Percentiles rank a stretch among this genome's conserved stretches.
Conservation (phyloP, 1,140 invertebrate genomes). For the Maconellicoccus hirsutus region DNA sequence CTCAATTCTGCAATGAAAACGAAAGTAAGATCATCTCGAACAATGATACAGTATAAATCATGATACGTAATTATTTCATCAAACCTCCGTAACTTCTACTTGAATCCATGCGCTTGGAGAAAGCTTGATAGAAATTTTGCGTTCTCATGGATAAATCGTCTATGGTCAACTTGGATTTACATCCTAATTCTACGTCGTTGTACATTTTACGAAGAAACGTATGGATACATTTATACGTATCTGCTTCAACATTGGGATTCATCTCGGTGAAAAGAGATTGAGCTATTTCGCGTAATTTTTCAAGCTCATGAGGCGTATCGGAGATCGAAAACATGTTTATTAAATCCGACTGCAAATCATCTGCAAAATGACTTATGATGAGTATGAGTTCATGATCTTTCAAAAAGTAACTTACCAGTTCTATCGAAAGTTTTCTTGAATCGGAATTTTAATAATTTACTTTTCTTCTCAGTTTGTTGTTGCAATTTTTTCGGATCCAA, state of each 20-base stretch:
- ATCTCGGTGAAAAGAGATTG: slow-evolving; percentile 50
- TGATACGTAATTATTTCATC: neutral
- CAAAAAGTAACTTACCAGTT: slow-evolving; percentile 43
- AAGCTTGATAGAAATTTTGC: slow-evolving; percentile 80
- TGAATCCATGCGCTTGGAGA: slow-evolving; percentile 62
- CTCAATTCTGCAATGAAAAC: slow-evolving; percentile 44
- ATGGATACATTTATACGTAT: slow-evolving; percentile 19
- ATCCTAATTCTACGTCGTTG: slow-evolving; percentile 42
- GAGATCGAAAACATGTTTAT: slow-evolving; percentile 32
- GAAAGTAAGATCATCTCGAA: slow-evolving; percentile 17
- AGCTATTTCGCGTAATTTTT: slow-evolving; percentile 55
- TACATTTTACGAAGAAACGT: slow-evolving; percentile 37
- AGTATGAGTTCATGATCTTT: neutral
- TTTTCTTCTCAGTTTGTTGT: slow-evolving; percentile 64
- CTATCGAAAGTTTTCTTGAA: slow-evolving; percentile 56
- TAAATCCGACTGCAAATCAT: slow-evolving; percentile 44
- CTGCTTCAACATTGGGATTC: slow-evolving; percentile 25
- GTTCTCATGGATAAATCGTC: slow-evolving; percentile 82
- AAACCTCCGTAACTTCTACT: slow-evolving; percentile 54
- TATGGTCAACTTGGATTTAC: slow-evolving; percentile 42
- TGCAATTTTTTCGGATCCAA: slow-evolving; percentile 52
- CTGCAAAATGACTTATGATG: slow-evolving; percentile 25
- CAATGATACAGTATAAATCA: slow-evolving; percentile 12
- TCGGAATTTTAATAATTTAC: slow-evolving; percentile 62
- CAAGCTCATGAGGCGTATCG: slow-evolving; percentile 38